Percentiles rank a stretch among this genome's conserved stretches.
Evolutionary conservation across 2,888 invertebrate species (phyloP).

Genomic region (Fragum fragum): DNA sequence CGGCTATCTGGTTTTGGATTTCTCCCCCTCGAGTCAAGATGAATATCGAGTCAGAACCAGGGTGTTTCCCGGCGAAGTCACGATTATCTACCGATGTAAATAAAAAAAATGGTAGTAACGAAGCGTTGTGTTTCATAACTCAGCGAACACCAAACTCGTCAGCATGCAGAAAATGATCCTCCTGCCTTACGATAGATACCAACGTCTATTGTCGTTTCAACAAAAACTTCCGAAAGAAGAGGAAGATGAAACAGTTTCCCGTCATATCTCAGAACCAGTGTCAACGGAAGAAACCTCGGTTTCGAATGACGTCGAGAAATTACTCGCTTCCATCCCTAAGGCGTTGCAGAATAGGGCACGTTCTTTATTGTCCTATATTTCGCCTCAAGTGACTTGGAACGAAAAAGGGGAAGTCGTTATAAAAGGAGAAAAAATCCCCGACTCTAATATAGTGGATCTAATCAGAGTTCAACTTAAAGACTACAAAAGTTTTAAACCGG

Average conservation of each 20-base stretch:
- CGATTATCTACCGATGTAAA: slow-evolving; percentile 44
- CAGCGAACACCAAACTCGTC: neutral
- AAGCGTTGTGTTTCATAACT: neutral
- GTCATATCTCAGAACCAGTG: no score
- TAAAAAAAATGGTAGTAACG: slow-evolving; percentile 17
- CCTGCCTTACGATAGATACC: slow-evolving; percentile 38
- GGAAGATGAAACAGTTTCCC: neutral
- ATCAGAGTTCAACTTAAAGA: slow-evolving; percentile 50
- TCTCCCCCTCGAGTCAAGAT: slow-evolving; percentile 41
- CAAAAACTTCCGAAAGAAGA: neutral
- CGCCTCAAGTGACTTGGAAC: slow-evolving; percentile 40
- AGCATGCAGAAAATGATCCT: slow-evolving; percentile 52
- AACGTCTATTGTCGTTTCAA: slow-evolving; percentile 29
- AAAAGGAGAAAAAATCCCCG: slow-evolving; percentile 25
- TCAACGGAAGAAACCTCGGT: no score
- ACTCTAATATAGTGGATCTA: slow-evolving; percentile 53
- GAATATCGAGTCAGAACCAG: slow-evolving; percentile 47
- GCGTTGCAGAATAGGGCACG: slow-evolving; percentile 23
- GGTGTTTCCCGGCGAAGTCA: slow-evolving; percentile 47
- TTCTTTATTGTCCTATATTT: slow-evolving; percentile 30
- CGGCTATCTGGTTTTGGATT: slow-evolving; percentile 56
- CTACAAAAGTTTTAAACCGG: slow-evolving; percentile 43
- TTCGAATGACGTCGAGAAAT: slow-evolving; percentile 19
- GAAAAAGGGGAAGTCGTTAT: slow-evolving; percentile 47
- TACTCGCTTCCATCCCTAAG: slow-evolving; percentile 39